Conservation (phyloP, 2,113 vertebrate species). For the Patagioenas fasciata region DNA sequence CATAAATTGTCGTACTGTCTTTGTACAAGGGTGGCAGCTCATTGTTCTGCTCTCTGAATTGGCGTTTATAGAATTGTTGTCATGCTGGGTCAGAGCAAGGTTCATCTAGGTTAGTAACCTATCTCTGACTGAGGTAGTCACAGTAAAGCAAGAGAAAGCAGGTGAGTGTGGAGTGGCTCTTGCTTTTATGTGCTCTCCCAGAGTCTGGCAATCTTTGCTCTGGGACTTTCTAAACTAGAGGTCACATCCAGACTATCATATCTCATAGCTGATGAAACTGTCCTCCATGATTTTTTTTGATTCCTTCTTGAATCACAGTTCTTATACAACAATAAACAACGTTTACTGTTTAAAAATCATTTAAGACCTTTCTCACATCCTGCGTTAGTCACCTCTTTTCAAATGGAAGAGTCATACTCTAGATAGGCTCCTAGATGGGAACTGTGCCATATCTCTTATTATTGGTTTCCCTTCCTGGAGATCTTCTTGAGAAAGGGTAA, state of each 20-base stretch:
- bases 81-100: not conserved
- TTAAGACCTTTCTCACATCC: not conserved
- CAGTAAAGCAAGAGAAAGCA: not conserved
- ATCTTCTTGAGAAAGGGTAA: not conserved
- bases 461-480: not conserved
- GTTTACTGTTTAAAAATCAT: not conserved
- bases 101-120: not conserved
- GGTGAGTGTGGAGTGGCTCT: not conserved
- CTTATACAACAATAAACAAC: not conserved
- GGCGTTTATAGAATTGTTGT: not conserved
- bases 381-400: not conserved
- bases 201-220: not conserved
- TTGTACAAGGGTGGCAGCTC: not conserved
- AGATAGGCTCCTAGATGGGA: not conserved
- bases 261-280: not conserved
- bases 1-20: not conserved
- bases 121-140: not conserved
- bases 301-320: not conserved
- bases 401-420: not conserved
- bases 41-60: not conserved
- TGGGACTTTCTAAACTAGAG: not conserved
- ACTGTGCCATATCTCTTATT: not conserved
- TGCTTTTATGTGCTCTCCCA: not conserved
- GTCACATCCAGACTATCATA: not conserved
- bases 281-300: not conserved